Evolutionary conservation across 2,888 invertebrate species (phyloP), one percentile per base, ranked within the genome.

Genomic region (Archips crataeganus): DNA sequence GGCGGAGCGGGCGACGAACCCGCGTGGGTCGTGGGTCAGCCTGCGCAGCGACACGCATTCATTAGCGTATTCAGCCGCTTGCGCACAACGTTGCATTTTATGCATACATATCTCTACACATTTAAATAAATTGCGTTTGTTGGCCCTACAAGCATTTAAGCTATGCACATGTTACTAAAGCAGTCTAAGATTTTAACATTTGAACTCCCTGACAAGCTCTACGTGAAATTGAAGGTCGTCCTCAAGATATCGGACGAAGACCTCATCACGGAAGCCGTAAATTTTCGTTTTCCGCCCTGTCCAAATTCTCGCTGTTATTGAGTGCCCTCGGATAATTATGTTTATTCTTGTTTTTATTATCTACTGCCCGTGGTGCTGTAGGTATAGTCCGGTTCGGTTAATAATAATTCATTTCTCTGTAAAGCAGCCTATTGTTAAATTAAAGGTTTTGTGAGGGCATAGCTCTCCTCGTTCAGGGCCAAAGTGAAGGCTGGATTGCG

Each of bases 21-120:
- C 88, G 90, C 89, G 92, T 90, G 92, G 93, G 94, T 94, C 94
- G 92, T 85, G 92, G 94, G 94, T 94, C 93, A 93, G 87, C 90
- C 62, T 62, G 74, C 73, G 85, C 84, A 88, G 91, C 93, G 90
- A 90, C 91, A 89, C 83, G 87, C 91, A 87, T 89, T 91, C 90
- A 92, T 93, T 91, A 91, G 87, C 84, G 88, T 85, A 85, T 84
- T 84, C 85, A 80, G 87, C 87, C 89, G 88, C 87, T 75, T 78
- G 87, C 87, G 87, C 85, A 84, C 76, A 75, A 76, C 79, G 76
- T 78, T 80, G 80, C 77, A 77, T 75, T 77, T 74, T 79, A 68
- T 51, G 69, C 69, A 23, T 23, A 23, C 23, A n/a, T n/a, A 73
- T 73, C 64, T 42, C 62, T 47, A 63, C 62, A 23, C 23, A n/a